Conservation (phyloP, 2,113 vertebrate species). For the Phylloscopus trochilus region DNA sequence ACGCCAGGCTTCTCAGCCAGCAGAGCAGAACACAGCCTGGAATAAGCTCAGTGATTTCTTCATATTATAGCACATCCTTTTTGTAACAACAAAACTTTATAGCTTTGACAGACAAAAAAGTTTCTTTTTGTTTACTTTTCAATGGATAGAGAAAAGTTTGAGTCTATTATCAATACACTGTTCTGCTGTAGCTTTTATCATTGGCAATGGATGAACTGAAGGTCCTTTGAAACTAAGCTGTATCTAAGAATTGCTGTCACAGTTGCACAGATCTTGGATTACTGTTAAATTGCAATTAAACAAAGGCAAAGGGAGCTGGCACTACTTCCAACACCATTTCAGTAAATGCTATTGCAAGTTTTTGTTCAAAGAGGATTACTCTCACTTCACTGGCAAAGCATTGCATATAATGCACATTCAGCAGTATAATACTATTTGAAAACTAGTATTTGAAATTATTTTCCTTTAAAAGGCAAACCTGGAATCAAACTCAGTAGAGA, state of each 20-base stretch:
- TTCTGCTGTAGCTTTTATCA: slow-evolving; percentile 5
- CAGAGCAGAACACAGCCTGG: neutral
- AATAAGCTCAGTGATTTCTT: neutral
- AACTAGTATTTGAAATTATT: slow-evolving; percentile 34
- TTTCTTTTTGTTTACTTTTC: slow-evolving; percentile 10
- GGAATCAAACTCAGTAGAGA: neutral
- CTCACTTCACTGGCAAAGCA: slow-evolving; percentile 21
- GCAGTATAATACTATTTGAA: slow-evolving; percentile 15
- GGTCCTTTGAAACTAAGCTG: slow-evolving; percentile 22
- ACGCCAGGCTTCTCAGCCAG: neutral
- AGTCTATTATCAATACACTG: neutral
- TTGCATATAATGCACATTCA: slow-evolving; percentile 25
- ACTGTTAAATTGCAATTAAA: slow-evolving; percentile 65
- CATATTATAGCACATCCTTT: neutral
- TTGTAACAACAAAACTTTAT: neutral
- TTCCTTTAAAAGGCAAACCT: slow-evolving; percentile 12
- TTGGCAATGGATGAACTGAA: slow-evolving; percentile 5
- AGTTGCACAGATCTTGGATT: slow-evolving; percentile 52
- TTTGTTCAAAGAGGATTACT: slow-evolving; percentile 54
- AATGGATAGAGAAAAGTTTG: neutral
- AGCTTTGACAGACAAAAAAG: neutral
- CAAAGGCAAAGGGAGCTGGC: slow-evolving; percentile 48
- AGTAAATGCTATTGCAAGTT: slow-evolving; percentile 44
- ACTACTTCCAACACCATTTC: slow-evolving; percentile 10
- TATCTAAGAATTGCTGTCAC: slow-evolving; percentile 36